Evolutionary conservation across 2,797 vertebrate species (phyloP), one percentile per base, ranked within the genome.

Genomic region (Amniataba percoides): DNA sequence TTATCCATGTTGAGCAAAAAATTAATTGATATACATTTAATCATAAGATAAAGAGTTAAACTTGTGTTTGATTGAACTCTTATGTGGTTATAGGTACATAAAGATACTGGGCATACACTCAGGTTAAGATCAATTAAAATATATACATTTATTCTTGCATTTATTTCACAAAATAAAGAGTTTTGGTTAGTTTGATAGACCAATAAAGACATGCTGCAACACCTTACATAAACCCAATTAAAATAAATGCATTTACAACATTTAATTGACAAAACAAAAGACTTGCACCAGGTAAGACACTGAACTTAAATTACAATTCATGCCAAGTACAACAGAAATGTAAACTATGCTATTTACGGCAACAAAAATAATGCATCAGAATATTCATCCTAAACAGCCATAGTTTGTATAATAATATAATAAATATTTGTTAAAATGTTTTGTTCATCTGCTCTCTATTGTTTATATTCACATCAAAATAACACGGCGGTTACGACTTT

Each of bases 21-120:
- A 36, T 45, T n/a, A 10, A 63, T 65, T 87, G 5, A 76, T 1
- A 58, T 1, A 51, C 1, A 75, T 9, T 34, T 53, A 43, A 5
- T 59, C 14, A 71, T 8, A n/a, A 15, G 5, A 55, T 15, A 45
- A 64, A 19, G 25, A 10, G 18, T 18, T 49, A 5, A 15, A 4
- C 14, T 4, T 53, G 3, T 15, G 18, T 23, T 14, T 10, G 14
- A 2, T 11, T 21, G 19, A 7, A 5, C 8, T 61, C 9, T 9
- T 49, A 9, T 49, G 7, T 62, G 5, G 42, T 7, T 62, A 48
- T 21, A 49, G 31, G 2, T 49, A 7, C 25, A 55, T 14, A 27
- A 49, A 14, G 10, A 57, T 16, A 19, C 27, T 31, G 27, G 27
- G 27, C 27, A 31, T 3, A 31, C 27, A 31, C 27, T 31, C 5